A percentile compares a stretch with the other conserved stretches of the same genome.
Evolutionary conservation across 1,140 invertebrate species (phyloP).

Genomic region (Galendromus occidentalis): DNA sequence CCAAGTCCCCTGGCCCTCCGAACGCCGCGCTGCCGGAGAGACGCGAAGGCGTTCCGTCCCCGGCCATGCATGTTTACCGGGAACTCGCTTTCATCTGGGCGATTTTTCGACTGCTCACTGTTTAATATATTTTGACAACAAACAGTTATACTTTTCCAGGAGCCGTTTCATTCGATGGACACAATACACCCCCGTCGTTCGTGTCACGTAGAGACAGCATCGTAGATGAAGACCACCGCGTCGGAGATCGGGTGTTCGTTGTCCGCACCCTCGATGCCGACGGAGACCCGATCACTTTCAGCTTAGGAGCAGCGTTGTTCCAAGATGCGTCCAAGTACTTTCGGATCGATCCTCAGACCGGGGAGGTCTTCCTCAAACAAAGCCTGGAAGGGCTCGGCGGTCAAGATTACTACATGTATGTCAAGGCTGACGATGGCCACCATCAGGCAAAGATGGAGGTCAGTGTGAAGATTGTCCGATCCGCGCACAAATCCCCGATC

Average conservation of each 20-base stretch:
- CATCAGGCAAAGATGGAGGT: slow-evolving; percentile 18
- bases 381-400: slow-evolving; percentile 43
- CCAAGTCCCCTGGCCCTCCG: too few species aligned
- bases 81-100: too few species aligned
- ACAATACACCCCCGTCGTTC: slow-evolving; percentile 2
- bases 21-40: too few species aligned
- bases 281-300: slow-evolving; percentile 37
- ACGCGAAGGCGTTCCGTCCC: too few species aligned
- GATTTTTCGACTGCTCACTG: too few species aligned
- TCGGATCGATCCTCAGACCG: slow-evolving; percentile 42
- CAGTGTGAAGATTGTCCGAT: slow-evolving; percentile 10
- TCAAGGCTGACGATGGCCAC: slow-evolving; percentile 44
- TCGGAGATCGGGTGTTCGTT: slow-evolving; percentile 2
- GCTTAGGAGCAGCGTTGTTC: slow-evolving; percentile 30
- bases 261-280: slow-evolving; percentile 35
- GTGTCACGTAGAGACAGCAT: neutral
- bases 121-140: too few species aligned
- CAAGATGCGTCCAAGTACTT: slow-evolving; percentile 36
- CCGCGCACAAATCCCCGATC: slow-evolving; percentile 7
- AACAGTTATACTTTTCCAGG: too few species aligned
- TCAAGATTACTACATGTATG: slow-evolving; percentile 44
- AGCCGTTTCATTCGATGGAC: neutral
- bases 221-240: neutral
- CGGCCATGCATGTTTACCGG: too few species aligned
- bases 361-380: slow-evolving; percentile 45